Conservation (phyloP, 2,113 vertebrate genomes). For the Ornithorhynchus anatinus region DNA sequence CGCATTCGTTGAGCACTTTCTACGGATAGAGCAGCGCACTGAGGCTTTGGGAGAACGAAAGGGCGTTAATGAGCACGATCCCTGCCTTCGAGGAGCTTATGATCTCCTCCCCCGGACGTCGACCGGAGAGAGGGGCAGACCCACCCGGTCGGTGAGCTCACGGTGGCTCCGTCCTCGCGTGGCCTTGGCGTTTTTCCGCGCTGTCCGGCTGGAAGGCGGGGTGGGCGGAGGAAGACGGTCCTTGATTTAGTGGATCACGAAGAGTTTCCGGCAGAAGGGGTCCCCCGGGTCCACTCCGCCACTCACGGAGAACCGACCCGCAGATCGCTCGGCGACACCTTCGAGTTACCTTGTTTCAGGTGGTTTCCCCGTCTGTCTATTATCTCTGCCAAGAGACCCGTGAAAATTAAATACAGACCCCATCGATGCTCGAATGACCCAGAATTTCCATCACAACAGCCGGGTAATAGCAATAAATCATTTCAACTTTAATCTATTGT, state of each 20-base stretch:
- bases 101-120: no score
- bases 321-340: slow-evolving; percentile 82
- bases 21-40: no score
- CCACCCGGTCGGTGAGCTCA: no score
- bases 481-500: slow-evolving; percentile 97
- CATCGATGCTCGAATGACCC: slow-evolving; percentile 79
- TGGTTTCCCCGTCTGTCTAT: slow-evolving; percentile 81
- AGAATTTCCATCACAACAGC: slow-evolving; percentile 81
- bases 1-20: no score
- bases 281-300: slow-evolving; percentile 54
- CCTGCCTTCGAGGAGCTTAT: no score
- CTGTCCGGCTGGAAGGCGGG: slow-evolving; percentile 34
- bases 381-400: slow-evolving; percentile 80
- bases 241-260: slow-evolving; percentile 66
- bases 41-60: no score
- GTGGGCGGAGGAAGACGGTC: slow-evolving; percentile 10
- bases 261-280: slow-evolving; percentile 46
- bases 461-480: slow-evolving; percentile 93
- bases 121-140: no score
- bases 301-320: slow-evolving; percentile 70
- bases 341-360: slow-evolving; percentile 86
- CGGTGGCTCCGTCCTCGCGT: slow-evolving; percentile 19
- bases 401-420: slow-evolving; percentile 85
- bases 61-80: no score
- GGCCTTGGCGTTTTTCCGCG: slow-evolving; percentile 32